phyloP scores from a whole-genome alignment of 2,888 invertebrate genomes.

The Bombyx huttoni region DNA sequence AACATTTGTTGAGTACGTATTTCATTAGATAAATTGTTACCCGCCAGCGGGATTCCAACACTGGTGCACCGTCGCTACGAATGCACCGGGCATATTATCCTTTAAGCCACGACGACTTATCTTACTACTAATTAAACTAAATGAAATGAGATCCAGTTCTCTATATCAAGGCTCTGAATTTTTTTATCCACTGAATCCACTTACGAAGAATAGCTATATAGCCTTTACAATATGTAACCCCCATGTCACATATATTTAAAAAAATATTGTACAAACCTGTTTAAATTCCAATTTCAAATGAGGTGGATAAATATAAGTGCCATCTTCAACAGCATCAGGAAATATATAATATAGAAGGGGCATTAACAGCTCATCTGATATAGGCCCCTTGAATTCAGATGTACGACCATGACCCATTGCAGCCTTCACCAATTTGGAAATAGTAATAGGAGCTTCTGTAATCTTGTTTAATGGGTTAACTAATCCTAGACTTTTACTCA shows the following conservation, averaged over 20 bases:
- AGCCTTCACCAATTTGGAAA: slow-evolving; percentile 70
- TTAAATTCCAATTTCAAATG: slow-evolving; percentile 59
- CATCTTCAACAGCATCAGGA: slow-evolving; percentile 85
- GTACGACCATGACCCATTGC: slow-evolving; percentile 65
- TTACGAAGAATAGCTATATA: too few relatives aligned
- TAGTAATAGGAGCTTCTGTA: slow-evolving; percentile 84
- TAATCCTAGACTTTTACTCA: slow-evolving; percentile 57
- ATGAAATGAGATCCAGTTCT: too few relatives aligned
- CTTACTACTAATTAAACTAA: too few relatives aligned
- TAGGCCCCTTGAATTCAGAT: slow-evolving; percentile 79
- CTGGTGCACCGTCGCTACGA: too few relatives aligned
- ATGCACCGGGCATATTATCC: too few relatives aligned
- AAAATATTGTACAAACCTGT: slow-evolving; percentile 25
- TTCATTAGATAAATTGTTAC: too few relatives aligned
- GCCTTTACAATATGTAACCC: too few relatives aligned
- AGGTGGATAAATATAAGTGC: slow-evolving; percentile 66
- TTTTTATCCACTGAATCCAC: too few relatives aligned
- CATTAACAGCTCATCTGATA: slow-evolving; percentile 81
- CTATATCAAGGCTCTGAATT: too few relatives aligned
- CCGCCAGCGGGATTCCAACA: too few relatives aligned
- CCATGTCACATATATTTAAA: background rate
- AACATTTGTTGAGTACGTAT: too few relatives aligned
- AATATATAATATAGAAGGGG: slow-evolving; percentile 87
- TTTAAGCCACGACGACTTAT: too few relatives aligned
- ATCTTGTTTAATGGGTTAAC: slow-evolving; percentile 78